Conservation (phyloP, 2,113 vertebrate species). For the Bujurquina vittata region DNA sequence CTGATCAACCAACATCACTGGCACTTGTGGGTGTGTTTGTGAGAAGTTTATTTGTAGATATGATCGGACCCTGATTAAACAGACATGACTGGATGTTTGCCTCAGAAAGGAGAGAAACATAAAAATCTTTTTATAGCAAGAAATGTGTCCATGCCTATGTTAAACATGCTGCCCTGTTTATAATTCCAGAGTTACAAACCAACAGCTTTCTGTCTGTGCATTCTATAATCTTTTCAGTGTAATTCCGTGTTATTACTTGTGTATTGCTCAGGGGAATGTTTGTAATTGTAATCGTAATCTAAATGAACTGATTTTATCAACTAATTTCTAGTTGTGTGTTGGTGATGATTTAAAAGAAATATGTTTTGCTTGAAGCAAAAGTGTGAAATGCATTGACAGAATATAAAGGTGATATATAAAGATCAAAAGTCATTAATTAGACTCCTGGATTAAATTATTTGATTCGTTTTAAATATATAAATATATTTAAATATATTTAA, state of each 20-base stretch:
- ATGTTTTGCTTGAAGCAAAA: no score
- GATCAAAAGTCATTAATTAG: background rate
- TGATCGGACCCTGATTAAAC: background rate
- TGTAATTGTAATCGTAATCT: background rate
- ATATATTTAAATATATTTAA: no score
- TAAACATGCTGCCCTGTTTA: slow-evolving; percentile 8
- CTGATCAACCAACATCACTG: slow-evolving; percentile 26
- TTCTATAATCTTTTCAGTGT: background rate
- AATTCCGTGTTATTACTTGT: background rate
- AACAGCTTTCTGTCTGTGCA: slow-evolving; percentile 16
- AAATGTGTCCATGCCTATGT: background rate
- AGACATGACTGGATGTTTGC: background rate
- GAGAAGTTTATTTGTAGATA: background rate
- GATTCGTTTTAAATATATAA: no score
- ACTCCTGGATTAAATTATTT: background rate
- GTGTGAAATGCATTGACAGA: background rate
- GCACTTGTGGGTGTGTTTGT: slow-evolving; percentile 31
- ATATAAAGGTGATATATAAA: background rate
- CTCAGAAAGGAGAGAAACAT: background rate
- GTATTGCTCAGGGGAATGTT: slow-evolving; percentile 3
- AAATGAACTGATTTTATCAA: background rate
- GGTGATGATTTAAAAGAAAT: background rate
- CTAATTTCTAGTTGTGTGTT: background rate
- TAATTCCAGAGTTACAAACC: slow-evolving; percentile 1
- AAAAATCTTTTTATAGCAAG: slow-evolving; percentile 1